Percentiles rank a stretch among this genome's conserved stretches.
These are phyloP conservation scores for Antechinus flavipes DNA, from an alignment of 2,113 vertebrate species.

Conservation along the genomic window DNA sequence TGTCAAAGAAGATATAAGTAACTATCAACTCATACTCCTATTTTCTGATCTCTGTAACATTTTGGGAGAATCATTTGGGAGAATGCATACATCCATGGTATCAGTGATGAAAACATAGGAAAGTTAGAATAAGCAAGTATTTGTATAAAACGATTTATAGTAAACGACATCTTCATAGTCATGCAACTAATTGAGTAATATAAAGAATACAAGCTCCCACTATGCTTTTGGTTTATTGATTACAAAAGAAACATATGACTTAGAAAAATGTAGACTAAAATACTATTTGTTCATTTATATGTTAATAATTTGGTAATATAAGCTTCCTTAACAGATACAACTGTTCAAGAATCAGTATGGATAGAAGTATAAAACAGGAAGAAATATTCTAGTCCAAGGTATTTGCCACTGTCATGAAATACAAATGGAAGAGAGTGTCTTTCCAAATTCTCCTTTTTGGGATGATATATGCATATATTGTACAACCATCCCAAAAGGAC, in stretches of 20 bases:
- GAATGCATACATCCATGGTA: background rate
- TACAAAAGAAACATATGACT: background rate
- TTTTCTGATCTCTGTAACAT: background rate
- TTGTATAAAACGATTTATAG: background rate
- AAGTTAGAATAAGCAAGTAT: background rate
- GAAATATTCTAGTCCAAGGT: background rate
- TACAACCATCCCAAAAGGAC: background rate
- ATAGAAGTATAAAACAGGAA: background rate
- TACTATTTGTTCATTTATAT: background rate
- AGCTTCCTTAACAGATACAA: background rate
- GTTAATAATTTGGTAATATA: background rate
- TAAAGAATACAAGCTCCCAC: background rate
- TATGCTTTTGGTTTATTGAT: background rate
- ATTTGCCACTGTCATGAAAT: background rate
- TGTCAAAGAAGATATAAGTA: background rate
- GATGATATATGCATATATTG: background rate
- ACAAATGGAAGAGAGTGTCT: background rate
- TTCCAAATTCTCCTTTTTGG: background rate
- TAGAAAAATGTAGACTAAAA: background rate
- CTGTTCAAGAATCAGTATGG: background rate
- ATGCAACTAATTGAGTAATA: background rate
- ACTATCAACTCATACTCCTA: background rate
- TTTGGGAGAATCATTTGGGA: background rate
- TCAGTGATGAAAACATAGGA: background rate
- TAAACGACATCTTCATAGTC: background rate